Base-by-base conservation (phyloP, 2,113 vertebrate genomes). In the Morone chrysops region DNA sequence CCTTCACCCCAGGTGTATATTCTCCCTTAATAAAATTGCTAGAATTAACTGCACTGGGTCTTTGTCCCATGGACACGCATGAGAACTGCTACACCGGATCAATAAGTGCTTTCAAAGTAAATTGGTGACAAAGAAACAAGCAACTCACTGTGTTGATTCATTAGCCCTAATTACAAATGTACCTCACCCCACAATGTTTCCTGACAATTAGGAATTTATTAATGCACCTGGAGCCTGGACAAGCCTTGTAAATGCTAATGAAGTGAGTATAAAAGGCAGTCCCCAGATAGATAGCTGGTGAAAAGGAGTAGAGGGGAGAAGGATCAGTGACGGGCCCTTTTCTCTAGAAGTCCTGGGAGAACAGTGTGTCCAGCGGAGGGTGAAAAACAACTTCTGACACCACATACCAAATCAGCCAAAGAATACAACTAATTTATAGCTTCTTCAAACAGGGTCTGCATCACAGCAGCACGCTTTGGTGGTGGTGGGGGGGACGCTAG, bases 371-470 rank as follows among this genome's bases (percentile, higher is more conserved):
- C 87, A 84, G 85, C 80, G 89, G 81, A 90, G 91, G 84, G 86
- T 94, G 90, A 91, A 92, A 93, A 95, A 92, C 92, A 89, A 89
- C 90, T 90, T 93, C 84, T 92, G 91, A 93, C 87, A 92, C 76
- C 86, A 84, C 81, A 89, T 43, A 88, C 68, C 83, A 82, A 89
- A 82, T 88, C 87, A 87, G 25, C 62, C 81, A 85, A 67, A 73
- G 73, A 78, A 88, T 11, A 77, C 74, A 22, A 69, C 70, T 87
- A 60, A 89, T 92, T 87, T 81, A 83, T 47, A 51, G 61, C 3
- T 45, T 60, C 61, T 69, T 70, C 22, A 78, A 65, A 20, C 54
- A 59, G 2, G 5, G 14, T 59, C 36, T 73, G 67, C 70, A 74
- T 71, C 54, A n/a, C 61, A 25, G 10, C 57, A 31, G 12, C 70